Conservation (phyloP, 2,797 vertebrate species). For the Allobates femoralis region DNA sequence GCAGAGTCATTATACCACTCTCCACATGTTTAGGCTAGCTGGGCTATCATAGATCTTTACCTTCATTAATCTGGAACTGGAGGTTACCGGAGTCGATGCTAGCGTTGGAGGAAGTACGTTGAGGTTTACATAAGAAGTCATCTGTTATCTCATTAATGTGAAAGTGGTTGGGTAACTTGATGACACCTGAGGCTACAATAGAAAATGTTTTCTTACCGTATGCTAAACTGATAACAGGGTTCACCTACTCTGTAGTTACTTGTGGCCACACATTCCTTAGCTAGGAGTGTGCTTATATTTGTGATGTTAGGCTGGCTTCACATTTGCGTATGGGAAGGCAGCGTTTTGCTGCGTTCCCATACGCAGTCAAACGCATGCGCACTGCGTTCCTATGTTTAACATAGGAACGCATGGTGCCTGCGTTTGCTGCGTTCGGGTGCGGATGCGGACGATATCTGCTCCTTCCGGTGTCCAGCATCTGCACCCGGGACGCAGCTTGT, state of each 20-base stretch:
- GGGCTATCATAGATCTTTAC: background rate
- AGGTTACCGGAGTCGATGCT: background rate
- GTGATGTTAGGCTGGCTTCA: too few relatives aligned
- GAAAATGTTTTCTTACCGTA: background rate
- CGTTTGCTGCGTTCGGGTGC: too few relatives aligned
- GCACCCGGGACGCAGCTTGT: too few relatives aligned
- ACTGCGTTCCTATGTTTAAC: too few relatives aligned
- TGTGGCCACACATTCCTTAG: background rate
- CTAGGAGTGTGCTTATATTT: too few relatives aligned
- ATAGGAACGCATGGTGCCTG: too few relatives aligned
- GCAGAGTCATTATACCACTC: background rate
- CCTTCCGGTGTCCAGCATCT: too few relatives aligned
- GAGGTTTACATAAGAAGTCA: background rate
- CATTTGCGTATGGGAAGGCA: too few relatives aligned
- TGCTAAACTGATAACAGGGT: slow-evolving; percentile 5
- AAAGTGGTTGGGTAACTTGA: slow-evolving; percentile 5
- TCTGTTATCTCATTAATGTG: slow-evolving; percentile 14
- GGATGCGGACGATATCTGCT: too few relatives aligned
- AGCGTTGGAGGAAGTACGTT: background rate
- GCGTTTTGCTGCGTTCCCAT: too few relatives aligned
- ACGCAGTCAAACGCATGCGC: too few relatives aligned
- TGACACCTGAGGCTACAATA: slow-evolving; percentile 1
- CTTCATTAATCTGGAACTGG: background rate
- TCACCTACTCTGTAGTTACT: background rate
- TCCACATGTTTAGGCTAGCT: background rate